These are phyloP conservation scores for Tachypleus tridentatus DNA, from an alignment of 1,140 invertebrate genomes.

Conservation along the genomic window DNA sequence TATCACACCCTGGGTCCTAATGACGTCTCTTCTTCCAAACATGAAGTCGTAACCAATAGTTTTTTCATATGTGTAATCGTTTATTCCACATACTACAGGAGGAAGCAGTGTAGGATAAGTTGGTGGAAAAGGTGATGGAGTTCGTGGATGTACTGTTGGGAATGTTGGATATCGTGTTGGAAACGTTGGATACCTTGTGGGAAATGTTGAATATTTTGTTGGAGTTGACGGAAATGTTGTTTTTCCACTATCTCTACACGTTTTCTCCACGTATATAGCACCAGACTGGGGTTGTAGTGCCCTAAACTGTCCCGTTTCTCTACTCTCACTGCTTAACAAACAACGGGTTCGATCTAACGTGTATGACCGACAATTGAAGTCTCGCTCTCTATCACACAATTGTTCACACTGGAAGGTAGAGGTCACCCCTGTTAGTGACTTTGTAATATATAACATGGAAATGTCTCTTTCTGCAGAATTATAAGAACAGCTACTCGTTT, in stretches of 20 bases:
- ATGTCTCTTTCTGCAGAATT: constrained; percentile 28
- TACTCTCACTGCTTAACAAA: constrained; percentile 34
- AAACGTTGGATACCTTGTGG: no score
- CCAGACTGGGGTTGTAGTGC: constrained; percentile 32
- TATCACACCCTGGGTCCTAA: constrained; percentile 30
- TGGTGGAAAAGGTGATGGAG: background rate
- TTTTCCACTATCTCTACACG: constrained; percentile 25
- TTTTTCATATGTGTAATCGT: constrained; percentile 36
- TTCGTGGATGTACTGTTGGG: background rate
- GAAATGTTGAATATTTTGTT: background rate
- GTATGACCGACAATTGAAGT: constrained; percentile 41
- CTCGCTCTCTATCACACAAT: constrained; percentile 37
- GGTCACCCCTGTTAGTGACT: constrained; percentile 30
- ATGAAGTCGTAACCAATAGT: constrained; percentile 32
- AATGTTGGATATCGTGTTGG: no score
- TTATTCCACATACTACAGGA: constrained; percentile 12
- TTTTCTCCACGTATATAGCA: constrained; percentile 34
- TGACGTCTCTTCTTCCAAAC: constrained; percentile 27
- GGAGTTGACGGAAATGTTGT: constrained; percentile 1
- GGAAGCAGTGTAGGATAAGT: background rate
- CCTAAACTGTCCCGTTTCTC: constrained; percentile 30
- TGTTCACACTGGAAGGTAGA: constrained; percentile 34
- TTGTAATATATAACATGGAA: constrained; percentile 37
- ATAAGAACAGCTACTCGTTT: constrained; percentile 31
- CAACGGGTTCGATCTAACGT: constrained; percentile 31